Percentiles rank a stretch among this genome's conserved stretches.
Evolutionary conservation across 1,140 invertebrate species (phyloP).

Genomic region (Drosophila kohkoa): DNA sequence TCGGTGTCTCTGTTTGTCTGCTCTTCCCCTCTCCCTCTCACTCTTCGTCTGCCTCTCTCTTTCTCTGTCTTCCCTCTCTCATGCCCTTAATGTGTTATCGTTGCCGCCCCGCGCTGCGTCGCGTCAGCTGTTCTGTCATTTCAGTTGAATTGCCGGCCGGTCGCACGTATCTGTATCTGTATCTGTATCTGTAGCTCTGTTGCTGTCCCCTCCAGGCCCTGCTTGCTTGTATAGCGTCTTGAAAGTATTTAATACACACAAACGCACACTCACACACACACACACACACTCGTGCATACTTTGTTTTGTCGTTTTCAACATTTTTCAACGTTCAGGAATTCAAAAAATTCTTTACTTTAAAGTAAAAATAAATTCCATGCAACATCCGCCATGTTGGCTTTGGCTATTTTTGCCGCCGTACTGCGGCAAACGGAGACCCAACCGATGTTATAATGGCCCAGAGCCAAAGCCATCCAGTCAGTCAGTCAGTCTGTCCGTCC

Average conservation of each 20-base stretch:
- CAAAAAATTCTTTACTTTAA: slow-evolving; percentile 73
- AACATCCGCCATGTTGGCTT: slow-evolving; percentile 73
- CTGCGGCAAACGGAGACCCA: slow-evolving; percentile 31
- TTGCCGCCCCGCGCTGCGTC: slow-evolving; percentile 6
- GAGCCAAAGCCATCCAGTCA: slow-evolving; percentile 39
- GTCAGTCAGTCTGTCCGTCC: not conserved
- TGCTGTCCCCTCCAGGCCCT: slow-evolving; percentile 33
- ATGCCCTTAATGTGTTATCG: not conserved
- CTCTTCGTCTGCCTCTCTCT: not conserved
- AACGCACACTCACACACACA: slow-evolving; percentile 4
- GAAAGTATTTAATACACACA: slow-evolving; percentile 43
- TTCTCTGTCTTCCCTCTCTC: no score
- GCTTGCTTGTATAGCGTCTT: slow-evolving; percentile 40
- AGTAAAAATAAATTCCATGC: slow-evolving; percentile 77
- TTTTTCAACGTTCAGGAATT: slow-evolving; percentile 76
- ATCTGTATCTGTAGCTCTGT: slow-evolving; percentile 29
- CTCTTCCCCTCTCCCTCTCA: not conserved
- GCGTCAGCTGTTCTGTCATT: slow-evolving; percentile 64
- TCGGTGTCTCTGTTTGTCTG: slow-evolving; percentile 3
- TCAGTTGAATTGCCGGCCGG: slow-evolving; percentile 50
- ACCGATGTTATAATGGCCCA: slow-evolving; percentile 48
- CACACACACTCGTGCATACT: slow-evolving; percentile 46
- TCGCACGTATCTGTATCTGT: slow-evolving; percentile 32
- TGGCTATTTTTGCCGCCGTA: slow-evolving; percentile 64
- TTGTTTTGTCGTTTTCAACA: slow-evolving; percentile 68